Evolutionary conservation across 2,113 vertebrate genomes (phyloP).

Genomic region (Sturnira hondurensis): DNA sequence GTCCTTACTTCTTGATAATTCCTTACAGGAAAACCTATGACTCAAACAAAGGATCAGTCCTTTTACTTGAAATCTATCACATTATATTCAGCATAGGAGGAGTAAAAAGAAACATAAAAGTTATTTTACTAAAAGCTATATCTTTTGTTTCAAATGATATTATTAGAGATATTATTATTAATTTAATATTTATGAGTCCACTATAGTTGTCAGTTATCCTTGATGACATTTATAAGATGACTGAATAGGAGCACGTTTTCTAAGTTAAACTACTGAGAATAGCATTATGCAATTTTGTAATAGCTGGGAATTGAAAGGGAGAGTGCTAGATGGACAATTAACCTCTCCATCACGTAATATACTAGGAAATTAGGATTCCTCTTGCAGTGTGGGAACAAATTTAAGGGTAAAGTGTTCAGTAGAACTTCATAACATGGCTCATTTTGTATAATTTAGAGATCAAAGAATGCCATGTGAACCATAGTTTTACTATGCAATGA

Average conservation of each 20-base stretch:
- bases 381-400: background rate
- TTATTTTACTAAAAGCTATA: slow-evolving; percentile 6
- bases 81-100: background rate
- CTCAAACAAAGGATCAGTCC: background rate
- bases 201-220: slow-evolving; percentile 31
- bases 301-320: slow-evolving; percentile 7
- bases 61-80: slow-evolving; percentile 36
- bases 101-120: slow-evolving; percentile 31
- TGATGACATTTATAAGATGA: slow-evolving; percentile 49
- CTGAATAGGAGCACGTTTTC: slow-evolving; percentile 32
- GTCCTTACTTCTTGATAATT: background rate
- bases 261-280: slow-evolving; percentile 39
- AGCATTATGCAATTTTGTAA: slow-evolving; percentile 40
- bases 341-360: background rate
- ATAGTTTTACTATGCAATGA: background rate
- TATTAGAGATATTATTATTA: slow-evolving; percentile 28
- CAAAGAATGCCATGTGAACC: background rate
- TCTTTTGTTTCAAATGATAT: slow-evolving; percentile 51
- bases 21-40: background rate
- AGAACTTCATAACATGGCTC: background rate
- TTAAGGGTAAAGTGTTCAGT: background rate
- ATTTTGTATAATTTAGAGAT: slow-evolving; percentile 12
- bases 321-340: slow-evolving; percentile 34
- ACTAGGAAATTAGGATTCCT: background rate
- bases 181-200: slow-evolving; percentile 49